Evolutionary conservation across 2,113 vertebrate species (phyloP).

Genomic region (Coptodon rendalli): DNA sequence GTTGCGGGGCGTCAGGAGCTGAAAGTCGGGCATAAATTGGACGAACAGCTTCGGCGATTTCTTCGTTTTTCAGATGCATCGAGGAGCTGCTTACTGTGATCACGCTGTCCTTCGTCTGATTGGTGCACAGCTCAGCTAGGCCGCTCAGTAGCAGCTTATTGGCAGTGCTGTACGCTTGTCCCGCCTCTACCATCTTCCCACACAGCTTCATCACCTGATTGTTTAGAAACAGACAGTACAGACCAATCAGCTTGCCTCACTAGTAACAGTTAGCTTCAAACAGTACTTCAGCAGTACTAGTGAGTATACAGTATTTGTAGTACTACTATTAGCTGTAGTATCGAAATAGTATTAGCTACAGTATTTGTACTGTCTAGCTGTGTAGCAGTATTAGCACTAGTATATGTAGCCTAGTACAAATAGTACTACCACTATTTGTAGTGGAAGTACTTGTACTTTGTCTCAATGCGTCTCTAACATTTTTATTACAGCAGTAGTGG

Average conservation of each 20-base stretch:
- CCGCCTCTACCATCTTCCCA: constrained; percentile 71
- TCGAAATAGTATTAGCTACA: background rate
- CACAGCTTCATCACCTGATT: constrained; percentile 71
- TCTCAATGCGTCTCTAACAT: background rate
- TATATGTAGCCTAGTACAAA: background rate
- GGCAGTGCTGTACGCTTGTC: constrained; percentile 65
- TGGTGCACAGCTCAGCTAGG: constrained; percentile 56
- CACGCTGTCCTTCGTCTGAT: constrained; percentile 42
- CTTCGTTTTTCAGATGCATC: background rate
- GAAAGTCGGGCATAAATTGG: rapidly evolving
- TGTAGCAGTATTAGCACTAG: background rate
- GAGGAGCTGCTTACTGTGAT: constrained; percentile 38
- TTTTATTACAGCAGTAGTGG: background rate
- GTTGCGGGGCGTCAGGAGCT: background rate
- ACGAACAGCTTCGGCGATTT: rapidly evolving
- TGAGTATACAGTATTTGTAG: background rate
- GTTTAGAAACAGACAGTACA: background rate
- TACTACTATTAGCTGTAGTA: background rate
- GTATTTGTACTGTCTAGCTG: background rate
- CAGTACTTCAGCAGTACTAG: background rate
- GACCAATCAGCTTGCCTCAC: background rate
- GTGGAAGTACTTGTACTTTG: constrained; percentile 33
- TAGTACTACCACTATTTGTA: background rate
- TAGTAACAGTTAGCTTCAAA: background rate
- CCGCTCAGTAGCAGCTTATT: constrained; percentile 68